Percentiles rank a stretch among this genome's conserved stretches.
These are phyloP conservation scores for Catalaphyllia jardinei DNA, from an alignment of 64 coral and sea anemone species.

Conservation along the genomic window DNA sequence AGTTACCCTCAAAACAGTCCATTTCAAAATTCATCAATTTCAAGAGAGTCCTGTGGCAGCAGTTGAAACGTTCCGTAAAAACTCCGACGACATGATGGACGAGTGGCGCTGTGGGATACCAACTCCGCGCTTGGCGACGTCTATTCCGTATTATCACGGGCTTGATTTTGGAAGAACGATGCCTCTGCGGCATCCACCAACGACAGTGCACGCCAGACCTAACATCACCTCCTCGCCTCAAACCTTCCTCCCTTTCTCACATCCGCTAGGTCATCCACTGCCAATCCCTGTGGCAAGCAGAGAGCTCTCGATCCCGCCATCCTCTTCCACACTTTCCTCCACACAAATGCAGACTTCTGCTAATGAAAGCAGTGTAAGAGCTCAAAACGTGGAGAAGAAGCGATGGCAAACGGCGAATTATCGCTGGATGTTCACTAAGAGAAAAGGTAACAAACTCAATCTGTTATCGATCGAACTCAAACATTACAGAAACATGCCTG, in stretches of 20 bases:
- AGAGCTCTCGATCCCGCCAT: not conserved
- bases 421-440: conserved; percentile 99
- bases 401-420: conserved; percentile 98
- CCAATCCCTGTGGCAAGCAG: not conserved
- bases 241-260: conserved; percentile 13
- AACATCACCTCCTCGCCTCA: conserved; percentile 23
- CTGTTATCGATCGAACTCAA: not conserved
- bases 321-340: not conserved
- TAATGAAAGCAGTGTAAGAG: not conserved
- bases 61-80: not conserved
- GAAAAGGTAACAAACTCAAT: conserved; percentile 71
- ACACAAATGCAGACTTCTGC: not conserved
- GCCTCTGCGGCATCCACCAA: conserved; percentile 84
- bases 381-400: conserved; percentile 74
- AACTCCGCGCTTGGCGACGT: conserved; percentile 42
- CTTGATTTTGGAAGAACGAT: conserved; percentile 85
- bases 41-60: not conserved
- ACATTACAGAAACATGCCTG: not conserved
- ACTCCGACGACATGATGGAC: conserved; percentile 47
- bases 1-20: conserved; percentile 11
- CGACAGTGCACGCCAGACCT: conserved; percentile 23
- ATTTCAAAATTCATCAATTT: conserved; percentile 1
- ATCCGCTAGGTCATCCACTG: not conserved
- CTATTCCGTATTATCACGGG: conserved; percentile 22
- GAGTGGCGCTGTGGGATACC: conserved; percentile 81